Percentiles rank a stretch among this genome's conserved stretches.
Conservation (phyloP, 2,888 invertebrate genomes). For the Hermodice carunculata region DNA sequence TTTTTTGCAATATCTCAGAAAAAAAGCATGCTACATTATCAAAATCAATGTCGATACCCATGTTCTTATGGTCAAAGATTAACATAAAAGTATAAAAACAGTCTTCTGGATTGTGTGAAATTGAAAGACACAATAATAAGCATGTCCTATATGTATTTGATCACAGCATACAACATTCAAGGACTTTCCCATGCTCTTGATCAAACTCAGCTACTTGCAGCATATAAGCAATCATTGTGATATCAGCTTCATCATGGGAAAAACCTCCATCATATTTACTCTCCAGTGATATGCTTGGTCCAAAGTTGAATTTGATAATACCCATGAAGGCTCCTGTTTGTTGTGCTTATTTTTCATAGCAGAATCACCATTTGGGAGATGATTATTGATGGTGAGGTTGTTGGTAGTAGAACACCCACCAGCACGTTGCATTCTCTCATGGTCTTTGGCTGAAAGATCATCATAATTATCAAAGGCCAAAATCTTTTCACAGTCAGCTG, state of each 20-base stretch:
- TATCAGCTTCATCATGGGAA: neutral
- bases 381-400: neutral
- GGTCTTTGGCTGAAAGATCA: neutral
- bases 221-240: neutral
- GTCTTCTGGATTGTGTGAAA: too few relatives aligned
- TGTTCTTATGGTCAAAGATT: too few relatives aligned
- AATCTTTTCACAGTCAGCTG: neutral
- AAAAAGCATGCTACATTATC: too few relatives aligned
- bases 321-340: neutral
- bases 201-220: neutral
- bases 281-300: neutral
- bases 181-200: too few relatives aligned
- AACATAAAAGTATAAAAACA: too few relatives aligned
- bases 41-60: too few relatives aligned
- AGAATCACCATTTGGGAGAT: neutral
- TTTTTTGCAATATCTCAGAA: too few relatives aligned
- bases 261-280: neutral
- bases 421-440: too few relatives aligned
- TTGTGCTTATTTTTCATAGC: neutral
- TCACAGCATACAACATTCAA: too few relatives aligned
- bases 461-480: neutral
- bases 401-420: neutral
- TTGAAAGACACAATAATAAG: too few relatives aligned
- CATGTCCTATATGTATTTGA: too few relatives aligned
- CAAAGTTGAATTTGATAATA: neutral